phyloP scores from a whole-genome alignment of 2,113 vertebrate species.

The Lamprotornis superbus region DNA sequence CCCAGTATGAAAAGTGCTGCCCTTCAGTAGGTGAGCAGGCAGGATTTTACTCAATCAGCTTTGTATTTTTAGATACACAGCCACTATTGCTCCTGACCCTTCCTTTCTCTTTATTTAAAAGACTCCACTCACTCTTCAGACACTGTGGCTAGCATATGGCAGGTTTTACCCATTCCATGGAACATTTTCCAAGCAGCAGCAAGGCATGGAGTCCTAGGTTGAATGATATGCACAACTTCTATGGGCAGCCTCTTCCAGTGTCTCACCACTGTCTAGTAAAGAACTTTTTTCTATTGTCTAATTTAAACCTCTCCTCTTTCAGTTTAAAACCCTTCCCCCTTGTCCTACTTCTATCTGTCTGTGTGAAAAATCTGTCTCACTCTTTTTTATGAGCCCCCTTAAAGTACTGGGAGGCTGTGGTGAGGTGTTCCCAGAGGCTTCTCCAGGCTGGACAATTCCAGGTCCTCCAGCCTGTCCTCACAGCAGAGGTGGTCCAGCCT shows the following conservation, averaged over 20 bases:
- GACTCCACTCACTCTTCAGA: neutral
- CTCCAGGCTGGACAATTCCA: neutral
- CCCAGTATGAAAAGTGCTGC: neutral
- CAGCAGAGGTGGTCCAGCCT: neutral
- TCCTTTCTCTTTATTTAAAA: neutral
- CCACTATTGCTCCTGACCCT: neutral
- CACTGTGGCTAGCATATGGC: neutral
- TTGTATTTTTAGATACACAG: neutral
- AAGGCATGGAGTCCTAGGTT: neutral
- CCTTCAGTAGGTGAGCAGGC: neutral
- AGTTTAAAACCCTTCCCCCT: neutral
- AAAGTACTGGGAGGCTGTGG: neutral
- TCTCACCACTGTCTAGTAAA: neutral
- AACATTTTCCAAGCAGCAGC: neutral
- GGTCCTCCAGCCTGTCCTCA: neutral
- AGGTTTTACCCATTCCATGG: rapidly evolving
- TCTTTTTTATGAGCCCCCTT: neutral
- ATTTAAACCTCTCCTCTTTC: neutral
- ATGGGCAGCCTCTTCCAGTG: neutral
- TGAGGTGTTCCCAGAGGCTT: neutral
- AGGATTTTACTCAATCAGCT: neutral
- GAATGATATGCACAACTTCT: neutral
- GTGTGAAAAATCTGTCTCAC: neutral
- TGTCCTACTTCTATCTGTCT: neutral
- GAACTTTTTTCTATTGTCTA: neutral